Evolutionary conservation across 2,888 invertebrate species (phyloP).

Genomic region (Sipunculus nudus): DNA sequence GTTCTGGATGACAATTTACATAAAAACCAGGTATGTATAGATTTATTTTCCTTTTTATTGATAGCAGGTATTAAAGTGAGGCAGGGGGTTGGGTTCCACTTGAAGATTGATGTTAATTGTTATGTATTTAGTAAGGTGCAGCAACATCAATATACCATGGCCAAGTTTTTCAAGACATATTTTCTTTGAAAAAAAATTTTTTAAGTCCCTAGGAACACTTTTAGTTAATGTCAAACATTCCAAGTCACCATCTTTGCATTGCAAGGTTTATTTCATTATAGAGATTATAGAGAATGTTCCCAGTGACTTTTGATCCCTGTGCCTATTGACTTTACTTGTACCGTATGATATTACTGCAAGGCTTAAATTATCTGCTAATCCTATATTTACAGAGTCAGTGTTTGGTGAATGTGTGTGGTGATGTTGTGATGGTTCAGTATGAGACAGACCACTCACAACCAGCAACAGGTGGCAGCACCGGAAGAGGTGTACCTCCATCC

Average conservation of each 20-base stretch:
- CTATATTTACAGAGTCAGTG: slow-evolving; percentile 86
- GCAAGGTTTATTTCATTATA: too few species aligned
- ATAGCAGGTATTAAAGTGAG: slow-evolving; percentile 5
- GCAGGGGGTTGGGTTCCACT: slow-evolving; percentile 6
- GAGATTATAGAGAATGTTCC: too few species aligned
- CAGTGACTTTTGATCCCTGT: too few species aligned
- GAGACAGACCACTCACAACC: not conserved
- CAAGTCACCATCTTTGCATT: too few species aligned
- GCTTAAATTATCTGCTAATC: too few species aligned
- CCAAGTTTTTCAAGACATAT: not conserved
- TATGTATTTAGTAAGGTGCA: slow-evolving; percentile 3
- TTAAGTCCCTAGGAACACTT: too few species aligned
- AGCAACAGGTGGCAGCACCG: not conserved
- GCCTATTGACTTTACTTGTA: too few species aligned
- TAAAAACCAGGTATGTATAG: slow-evolving; percentile 88
- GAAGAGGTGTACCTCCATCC: not conserved
- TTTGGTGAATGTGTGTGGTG: slow-evolving; percentile 93
- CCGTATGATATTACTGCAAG: too few species aligned
- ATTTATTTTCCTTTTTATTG: too few species aligned
- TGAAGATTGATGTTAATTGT: slow-evolving; percentile 4
- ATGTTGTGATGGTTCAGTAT: slow-evolving; percentile 73
- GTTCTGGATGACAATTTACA: slow-evolving; percentile 91
- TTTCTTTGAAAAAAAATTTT: too few species aligned
- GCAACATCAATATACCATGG: too few species aligned
- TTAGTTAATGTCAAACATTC: too few species aligned